Base-by-base conservation (phyloP, 2,888 invertebrate species). In the Opisthograptis luteolata region DNA sequence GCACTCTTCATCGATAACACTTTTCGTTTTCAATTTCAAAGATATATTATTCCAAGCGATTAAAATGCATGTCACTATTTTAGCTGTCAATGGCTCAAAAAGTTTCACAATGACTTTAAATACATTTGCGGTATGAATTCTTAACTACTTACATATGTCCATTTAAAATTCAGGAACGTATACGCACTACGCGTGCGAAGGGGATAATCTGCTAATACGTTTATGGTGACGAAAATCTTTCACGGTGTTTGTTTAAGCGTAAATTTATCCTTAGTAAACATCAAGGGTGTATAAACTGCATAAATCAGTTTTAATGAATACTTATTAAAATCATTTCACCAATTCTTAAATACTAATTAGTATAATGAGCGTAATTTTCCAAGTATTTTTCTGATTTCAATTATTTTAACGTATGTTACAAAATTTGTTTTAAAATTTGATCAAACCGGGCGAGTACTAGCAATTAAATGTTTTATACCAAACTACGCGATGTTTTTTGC, bases 11-110 rank as follows among this genome's bases (percentile, higher is more conserved):
- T n/a, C n/a, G n/a, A n/a, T n/a, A n/a, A n/a, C n/a, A 20, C 22
- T 35, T 14, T 14, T 7, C 15, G 8, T 31, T 25, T 19, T 31
- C 19, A 17, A 31, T 43, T 27, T 22, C 9, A 22, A 27, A 30
- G 14, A 27, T 24, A n/a, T 27, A 22, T n/a, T n/a, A n/a, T n/a
- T 27, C 7, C 15, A 20, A 40, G 7, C 24, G 12, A 39, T 50
- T 51, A 45, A 44, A 41, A 51, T 51, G 50, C 30, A 9, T 17
- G 13, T n/a, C 14, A 40, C 15, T 34, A 34, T 51, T 35, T 41
- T 19, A 44, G 35, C 44, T 51, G 50, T 51, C 50, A 51, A 51
- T 51, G 50, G 30, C 44, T 51, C 50, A 51, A 45, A 51, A 45
- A 34, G 43, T 30, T 44, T 35, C 22, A 28, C 50, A 51, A 51